phyloP scores from a whole-genome alignment of 2,797 vertebrate species.

The Buceros bicornis region DNA sequence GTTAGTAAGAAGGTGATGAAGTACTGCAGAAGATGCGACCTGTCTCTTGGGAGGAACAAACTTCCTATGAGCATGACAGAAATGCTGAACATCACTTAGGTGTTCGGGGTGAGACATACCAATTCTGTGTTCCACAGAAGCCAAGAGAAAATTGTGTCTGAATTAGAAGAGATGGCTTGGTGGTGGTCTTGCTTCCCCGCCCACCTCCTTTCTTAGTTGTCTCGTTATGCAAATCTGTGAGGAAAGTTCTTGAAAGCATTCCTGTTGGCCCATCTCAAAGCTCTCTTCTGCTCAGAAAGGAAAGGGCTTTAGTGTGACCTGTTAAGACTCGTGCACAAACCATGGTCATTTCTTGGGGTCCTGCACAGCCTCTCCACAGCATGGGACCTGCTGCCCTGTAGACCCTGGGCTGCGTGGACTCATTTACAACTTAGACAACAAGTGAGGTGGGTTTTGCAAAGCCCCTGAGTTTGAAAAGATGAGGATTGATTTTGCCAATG shows the following conservation, averaged over 20 bases:
- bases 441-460: not conserved
- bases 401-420: not conserved
- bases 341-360: not conserved
- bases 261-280: not conserved
- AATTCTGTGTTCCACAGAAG: not conserved
- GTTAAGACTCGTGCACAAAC: not conserved
- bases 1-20: not conserved
- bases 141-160: not conserved
- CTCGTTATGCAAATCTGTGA: rapidly evolving
- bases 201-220: not conserved
- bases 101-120: not conserved
- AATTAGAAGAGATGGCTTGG: not conserved
- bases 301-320: not conserved
- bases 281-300: not conserved
- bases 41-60: not conserved
- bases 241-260: not conserved
- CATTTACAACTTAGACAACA: not conserved
- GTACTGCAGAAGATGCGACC: not conserved
- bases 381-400: not conserved
- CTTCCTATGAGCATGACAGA: not conserved
- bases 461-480: not conserved
- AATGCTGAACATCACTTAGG: not conserved
- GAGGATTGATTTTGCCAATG: not conserved
- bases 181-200: not conserved
- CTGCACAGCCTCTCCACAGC: not conserved